phyloP scores from a whole-genome alignment of 2,888 invertebrate genomes.

The Homarus gammarus region DNA sequence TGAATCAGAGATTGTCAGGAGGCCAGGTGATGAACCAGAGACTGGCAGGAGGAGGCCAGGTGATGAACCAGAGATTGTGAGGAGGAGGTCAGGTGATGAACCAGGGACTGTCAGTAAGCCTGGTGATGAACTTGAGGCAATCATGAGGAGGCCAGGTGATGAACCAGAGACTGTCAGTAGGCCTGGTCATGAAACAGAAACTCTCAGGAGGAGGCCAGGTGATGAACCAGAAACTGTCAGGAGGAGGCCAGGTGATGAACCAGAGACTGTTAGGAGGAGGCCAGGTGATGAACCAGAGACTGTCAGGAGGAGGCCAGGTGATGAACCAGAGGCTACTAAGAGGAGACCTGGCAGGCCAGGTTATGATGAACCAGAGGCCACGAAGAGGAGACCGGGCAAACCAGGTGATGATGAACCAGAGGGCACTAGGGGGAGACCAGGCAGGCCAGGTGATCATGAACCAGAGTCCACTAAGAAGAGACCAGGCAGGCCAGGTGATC shows the following conservation, averaged over 20 bases:
- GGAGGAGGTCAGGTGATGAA: slow-evolving; percentile 7
- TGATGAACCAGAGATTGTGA: slow-evolving; percentile 11
- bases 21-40: not conserved
- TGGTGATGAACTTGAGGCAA: not conserved
- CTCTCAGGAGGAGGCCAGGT: slow-evolving; percentile 21
- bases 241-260: slow-evolving; percentile 7
- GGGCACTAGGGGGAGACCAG: not conserved
- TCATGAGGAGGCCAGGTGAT: not conserved
- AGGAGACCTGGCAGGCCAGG: too few relatives aligned
- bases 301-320: not conserved
- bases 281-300: not conserved
- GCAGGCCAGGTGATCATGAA: not conserved
- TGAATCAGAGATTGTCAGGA: not conserved
- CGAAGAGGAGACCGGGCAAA: not conserved
- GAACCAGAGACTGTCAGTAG: not conserved
- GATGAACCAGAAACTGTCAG: too few relatives aligned
- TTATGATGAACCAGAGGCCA: not conserved
- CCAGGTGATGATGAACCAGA: not conserved
- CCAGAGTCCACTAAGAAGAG: too few relatives aligned
- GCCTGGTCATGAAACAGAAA: not conserved
- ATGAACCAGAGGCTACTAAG: not conserved
- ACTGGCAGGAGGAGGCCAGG: not conserved
- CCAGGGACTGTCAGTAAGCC: not conserved
- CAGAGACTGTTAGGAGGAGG: not conserved
- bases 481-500: too few relatives aligned